phyloP scores from a whole-genome alignment of 1,140 invertebrate species.

The Monomorium pharaonis region DNA sequence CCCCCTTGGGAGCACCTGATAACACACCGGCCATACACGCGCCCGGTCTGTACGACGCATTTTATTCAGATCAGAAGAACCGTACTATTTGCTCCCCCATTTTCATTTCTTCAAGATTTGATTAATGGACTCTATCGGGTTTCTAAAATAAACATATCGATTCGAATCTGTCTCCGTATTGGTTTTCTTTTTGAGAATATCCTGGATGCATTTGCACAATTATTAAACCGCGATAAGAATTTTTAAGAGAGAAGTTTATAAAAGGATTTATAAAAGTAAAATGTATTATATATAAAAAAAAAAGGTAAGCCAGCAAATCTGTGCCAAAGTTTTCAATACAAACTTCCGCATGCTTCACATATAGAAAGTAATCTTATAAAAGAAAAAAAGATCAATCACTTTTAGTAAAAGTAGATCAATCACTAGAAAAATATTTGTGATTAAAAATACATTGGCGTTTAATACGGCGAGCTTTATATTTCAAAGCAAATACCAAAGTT shows the following conservation, averaged over 20 bases:
- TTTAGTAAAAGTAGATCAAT: slow-evolving; percentile 1
- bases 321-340: not conserved
- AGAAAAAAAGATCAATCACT: not conserved
- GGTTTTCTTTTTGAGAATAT: not conserved
- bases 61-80: slow-evolving; percentile 45
- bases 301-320: not conserved
- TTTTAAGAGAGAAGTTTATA: not conserved
- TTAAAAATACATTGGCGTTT: not conserved
- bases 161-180: not conserved
- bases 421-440: not conserved
- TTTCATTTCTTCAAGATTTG: slow-evolving; percentile 31
- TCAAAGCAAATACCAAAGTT: not conserved
- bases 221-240: not conserved
- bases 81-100: slow-evolving; percentile 26
- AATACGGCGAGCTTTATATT: not conserved
- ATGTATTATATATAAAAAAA: not conserved
- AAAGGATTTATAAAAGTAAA: not conserved
- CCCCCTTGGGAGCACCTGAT: slow-evolving; percentile 67
- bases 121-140: slow-evolving; percentile 53
- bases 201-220: not conserved
- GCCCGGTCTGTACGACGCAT: slow-evolving; percentile 1
- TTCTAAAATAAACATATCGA: slow-evolving; percentile 37
- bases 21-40: slow-evolving; percentile 60
- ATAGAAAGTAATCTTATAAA: not conserved
- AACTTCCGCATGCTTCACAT: not conserved